Evolutionary conservation across 2,797 vertebrate genomes (phyloP).

Genomic region (Notamacropus eugenii): DNA sequence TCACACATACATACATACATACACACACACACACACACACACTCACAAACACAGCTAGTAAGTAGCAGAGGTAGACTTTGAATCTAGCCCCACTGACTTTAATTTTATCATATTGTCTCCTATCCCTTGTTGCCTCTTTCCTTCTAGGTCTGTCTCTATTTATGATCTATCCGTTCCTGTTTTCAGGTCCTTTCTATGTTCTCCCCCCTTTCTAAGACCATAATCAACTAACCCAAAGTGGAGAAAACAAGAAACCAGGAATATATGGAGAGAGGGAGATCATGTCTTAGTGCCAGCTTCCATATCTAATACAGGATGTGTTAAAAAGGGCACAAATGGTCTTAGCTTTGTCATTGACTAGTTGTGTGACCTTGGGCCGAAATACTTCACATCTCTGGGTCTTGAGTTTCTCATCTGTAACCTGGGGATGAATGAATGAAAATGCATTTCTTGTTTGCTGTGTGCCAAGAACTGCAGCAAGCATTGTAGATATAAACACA

Average conservation of each 20-base stretch:
- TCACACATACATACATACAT: too few relatives aligned
- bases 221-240: background rate
- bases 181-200: background rate
- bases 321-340: background rate
- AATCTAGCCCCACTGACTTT: too few relatives aligned
- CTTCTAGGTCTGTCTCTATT: too few relatives aligned
- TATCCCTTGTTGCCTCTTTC: too few relatives aligned
- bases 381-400: background rate
- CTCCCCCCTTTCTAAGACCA: background rate
- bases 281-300: accelerated
- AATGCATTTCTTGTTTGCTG: background rate
- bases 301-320: background rate
- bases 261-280: background rate
- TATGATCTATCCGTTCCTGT: background rate
- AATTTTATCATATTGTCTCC: too few relatives aligned
- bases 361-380: background rate
- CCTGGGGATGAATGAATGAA: background rate
- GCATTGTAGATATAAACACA: background rate
- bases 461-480: background rate
- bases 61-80: too few relatives aligned
- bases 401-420: conserved; percentile 11
- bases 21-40: too few relatives aligned
- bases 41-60: too few relatives aligned
- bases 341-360: background rate
- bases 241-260: background rate